Conservation (phyloP, 2,113 vertebrate species). For the Actenoides hombroni region DNA sequence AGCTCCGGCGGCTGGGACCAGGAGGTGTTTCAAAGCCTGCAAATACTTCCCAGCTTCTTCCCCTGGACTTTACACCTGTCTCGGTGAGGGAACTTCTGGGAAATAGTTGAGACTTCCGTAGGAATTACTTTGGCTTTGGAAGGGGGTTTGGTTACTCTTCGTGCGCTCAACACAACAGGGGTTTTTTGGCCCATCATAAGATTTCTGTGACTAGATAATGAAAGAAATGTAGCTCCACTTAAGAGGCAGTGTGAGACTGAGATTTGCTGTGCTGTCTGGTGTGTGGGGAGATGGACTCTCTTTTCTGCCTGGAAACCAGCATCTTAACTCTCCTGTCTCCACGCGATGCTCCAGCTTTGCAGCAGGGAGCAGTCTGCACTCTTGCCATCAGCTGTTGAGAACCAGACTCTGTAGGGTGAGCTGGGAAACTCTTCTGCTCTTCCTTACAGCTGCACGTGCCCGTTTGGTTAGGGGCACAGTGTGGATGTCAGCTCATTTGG, state of each 20-base stretch:
- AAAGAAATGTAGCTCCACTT: background rate
- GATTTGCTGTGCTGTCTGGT: background rate
- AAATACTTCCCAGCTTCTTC: background rate
- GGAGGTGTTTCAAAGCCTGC: background rate
- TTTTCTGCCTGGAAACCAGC: background rate
- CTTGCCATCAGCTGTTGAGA: background rate
- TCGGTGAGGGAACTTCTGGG: background rate
- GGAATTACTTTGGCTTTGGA: background rate
- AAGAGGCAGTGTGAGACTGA: background rate
- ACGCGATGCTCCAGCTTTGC: background rate
- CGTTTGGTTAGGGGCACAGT: background rate
- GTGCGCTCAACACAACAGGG: accelerated
- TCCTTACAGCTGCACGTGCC: background rate
- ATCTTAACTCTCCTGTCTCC: background rate
- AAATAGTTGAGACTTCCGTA: background rate
- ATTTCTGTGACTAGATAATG: background rate
- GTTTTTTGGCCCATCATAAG: background rate
- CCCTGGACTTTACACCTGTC: background rate
- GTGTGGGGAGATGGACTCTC: background rate
- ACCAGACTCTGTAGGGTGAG: background rate
- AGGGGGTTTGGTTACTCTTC: background rate
- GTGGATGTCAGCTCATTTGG: background rate
- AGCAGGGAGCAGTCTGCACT: background rate
- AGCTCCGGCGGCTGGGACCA: background rate
- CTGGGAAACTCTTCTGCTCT: background rate